A percentile compares a stretch with the other conserved stretches of the same genome.
phyloP scores from a whole-genome alignment of 2,113 vertebrate species.

The Apaloderma vittatum region DNA sequence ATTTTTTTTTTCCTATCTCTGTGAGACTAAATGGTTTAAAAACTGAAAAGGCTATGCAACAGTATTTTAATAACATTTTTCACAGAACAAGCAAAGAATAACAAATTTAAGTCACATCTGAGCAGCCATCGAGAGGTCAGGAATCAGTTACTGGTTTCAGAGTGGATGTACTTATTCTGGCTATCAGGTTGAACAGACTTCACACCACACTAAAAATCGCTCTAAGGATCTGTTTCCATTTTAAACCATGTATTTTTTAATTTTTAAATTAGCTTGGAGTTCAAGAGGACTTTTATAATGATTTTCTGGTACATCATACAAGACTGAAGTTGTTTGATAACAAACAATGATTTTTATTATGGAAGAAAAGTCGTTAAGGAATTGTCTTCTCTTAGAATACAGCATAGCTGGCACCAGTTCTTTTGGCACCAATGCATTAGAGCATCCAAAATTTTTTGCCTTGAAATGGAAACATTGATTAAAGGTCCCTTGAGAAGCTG shows the following conservation, averaged over 20 bases:
- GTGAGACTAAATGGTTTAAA: background rate
- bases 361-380: background rate
- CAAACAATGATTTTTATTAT: background rate
- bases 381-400: background rate
- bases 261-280: background rate
- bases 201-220: background rate
- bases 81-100: background rate
- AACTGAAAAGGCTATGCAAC: background rate
- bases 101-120: background rate
- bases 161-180: background rate
- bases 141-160: background rate
- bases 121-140: background rate
- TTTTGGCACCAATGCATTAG: background rate
- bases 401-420: background rate
- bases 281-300: background rate
- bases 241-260: background rate
- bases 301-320: background rate
- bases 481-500: background rate
- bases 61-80: background rate
- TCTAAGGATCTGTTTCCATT: background rate
- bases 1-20: background rate
- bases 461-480: background rate
- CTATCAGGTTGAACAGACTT: background rate
- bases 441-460: background rate
- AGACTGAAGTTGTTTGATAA: background rate